Conservation (phyloP, 1,140 invertebrate species). For the Meteorus sp. region DNA sequence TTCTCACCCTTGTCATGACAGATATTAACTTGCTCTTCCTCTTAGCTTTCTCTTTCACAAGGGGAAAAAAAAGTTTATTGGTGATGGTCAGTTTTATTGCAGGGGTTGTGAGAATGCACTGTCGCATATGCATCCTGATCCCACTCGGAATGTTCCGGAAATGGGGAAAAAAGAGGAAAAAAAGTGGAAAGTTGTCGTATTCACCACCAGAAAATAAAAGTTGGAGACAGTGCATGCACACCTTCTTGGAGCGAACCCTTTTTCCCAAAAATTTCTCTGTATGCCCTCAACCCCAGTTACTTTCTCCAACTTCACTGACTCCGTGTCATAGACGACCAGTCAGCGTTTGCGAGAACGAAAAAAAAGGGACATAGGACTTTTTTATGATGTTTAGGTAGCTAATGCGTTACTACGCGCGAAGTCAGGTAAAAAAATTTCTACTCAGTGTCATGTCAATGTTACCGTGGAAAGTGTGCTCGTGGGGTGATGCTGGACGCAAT, state of each 20-base stretch:
- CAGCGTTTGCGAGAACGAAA: slow-evolving; percentile 26
- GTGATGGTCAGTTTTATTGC: slow-evolving; percentile 47
- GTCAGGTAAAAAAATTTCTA: slow-evolving; percentile 37
- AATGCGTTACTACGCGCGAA: slow-evolving; percentile 28
- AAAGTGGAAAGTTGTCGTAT: slow-evolving; percentile 7
- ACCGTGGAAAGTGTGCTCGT: not conserved
- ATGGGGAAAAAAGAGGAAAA: slow-evolving; percentile 14
- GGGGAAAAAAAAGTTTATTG: slow-evolving; percentile 35
- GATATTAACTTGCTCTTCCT: slow-evolving; percentile 46
- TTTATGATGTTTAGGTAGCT: slow-evolving; percentile 54
- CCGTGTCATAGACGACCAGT: slow-evolving; percentile 39
- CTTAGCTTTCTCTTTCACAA: slow-evolving; percentile 45
- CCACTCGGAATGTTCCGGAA: not conserved
- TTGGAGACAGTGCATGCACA: slow-evolving; percentile 28
- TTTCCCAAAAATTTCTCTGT: too few relatives aligned
- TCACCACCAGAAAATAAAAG: slow-evolving; percentile 28
- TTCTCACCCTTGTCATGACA: slow-evolving; percentile 32
- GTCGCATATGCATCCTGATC: too few relatives aligned
- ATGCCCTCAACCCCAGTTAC: slow-evolving; percentile 30
- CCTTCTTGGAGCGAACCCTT: slow-evolving; percentile 44
- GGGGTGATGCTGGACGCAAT: not conserved
- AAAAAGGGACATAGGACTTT: slow-evolving; percentile 38
- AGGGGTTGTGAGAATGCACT: slow-evolving; percentile 42
- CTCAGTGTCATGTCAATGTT: slow-evolving; percentile 22
- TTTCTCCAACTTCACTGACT: slow-evolving; percentile 40